A percentile compares a stretch with the other conserved stretches of the same genome.
Evolutionary conservation across 2,797 vertebrate genomes (phyloP).

Genomic region (Sebastes variabilis): DNA sequence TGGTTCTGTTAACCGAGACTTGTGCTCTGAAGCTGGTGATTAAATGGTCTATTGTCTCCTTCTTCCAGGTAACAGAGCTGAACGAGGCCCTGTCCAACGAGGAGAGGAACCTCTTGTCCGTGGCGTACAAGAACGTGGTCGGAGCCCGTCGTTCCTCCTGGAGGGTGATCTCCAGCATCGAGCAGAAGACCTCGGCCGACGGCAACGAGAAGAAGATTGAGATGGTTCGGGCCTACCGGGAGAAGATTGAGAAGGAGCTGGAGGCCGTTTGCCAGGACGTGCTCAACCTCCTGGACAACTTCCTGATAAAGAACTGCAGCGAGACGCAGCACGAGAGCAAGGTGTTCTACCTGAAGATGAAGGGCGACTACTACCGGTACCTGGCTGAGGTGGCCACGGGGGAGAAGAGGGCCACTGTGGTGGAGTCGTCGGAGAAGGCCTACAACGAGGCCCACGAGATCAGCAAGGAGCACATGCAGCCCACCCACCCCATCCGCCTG

Average conservation of each 20-base stretch:
- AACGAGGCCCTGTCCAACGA: constrained; percentile 98
- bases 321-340: constrained; percentile 99
- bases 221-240: constrained; percentile 97
- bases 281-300: constrained; percentile 97
- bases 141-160: constrained; percentile 97
- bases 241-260: constrained; percentile 99
- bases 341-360: constrained; percentile 99
- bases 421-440: constrained; percentile 97
- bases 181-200: constrained; percentile 98
- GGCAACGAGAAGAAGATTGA: constrained; percentile 99
- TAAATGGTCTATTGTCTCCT: constrained; percentile 20
- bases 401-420: constrained; percentile 94
- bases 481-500: constrained; percentile 96
- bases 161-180: constrained; percentile 98
- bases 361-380: constrained; percentile 99
- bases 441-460: constrained; percentile 99
- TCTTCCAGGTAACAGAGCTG: constrained; percentile 92
- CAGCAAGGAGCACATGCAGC: constrained; percentile 99
- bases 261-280: constrained; percentile 98
- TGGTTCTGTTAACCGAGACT: background rate
- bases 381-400: constrained; percentile 97
- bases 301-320: constrained; percentile 98
- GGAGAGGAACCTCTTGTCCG: constrained; percentile 96
- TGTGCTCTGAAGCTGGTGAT: background rate
- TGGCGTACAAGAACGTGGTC: constrained; percentile 98